Evolutionary conservation across 2,888 invertebrate genomes (phyloP).

Genomic region (Phasia obesa): DNA sequence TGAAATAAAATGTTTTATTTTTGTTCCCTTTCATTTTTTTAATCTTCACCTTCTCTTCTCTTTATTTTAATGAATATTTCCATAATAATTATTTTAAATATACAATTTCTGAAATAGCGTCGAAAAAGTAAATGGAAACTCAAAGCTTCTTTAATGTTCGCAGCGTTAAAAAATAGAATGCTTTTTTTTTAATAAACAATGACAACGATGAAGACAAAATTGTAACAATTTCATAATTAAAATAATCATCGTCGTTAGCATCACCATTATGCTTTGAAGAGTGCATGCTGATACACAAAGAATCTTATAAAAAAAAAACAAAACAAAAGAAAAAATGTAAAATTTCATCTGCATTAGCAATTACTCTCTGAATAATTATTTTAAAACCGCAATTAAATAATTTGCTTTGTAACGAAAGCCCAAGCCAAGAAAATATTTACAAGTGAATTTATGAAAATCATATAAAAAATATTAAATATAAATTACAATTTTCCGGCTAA

Average conservation of each 20-base stretch:
- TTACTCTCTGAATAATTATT: too few relatives aligned
- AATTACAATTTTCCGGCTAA: too few relatives aligned
- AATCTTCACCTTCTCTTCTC: not conserved
- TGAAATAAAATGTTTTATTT: not conserved
- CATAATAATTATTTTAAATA: conserved; percentile 47
- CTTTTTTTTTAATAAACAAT: conserved; percentile 12
- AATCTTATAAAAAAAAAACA: not conserved
- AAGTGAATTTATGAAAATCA: too few relatives aligned
- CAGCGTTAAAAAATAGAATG: not conserved
- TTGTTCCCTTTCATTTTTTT: conserved; percentile 8
- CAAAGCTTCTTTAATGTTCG: not conserved
- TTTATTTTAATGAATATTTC: conserved; percentile 34
- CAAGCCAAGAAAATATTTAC: too few relatives aligned
- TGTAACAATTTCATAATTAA: conserved; percentile 18
- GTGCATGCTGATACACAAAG: not conserved
- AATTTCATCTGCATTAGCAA: too few relatives aligned
- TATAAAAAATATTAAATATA: too few relatives aligned
- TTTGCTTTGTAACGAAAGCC: too few relatives aligned
- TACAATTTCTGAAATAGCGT: conserved; percentile 11
- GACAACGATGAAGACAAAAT: not conserved
- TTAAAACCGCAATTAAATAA: too few relatives aligned
- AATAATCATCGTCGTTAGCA: conserved; percentile 1
- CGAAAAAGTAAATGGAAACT: not conserved
- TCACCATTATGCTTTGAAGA: not conserved
- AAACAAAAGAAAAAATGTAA: not conserved